Conservation (phyloP, 2,888 invertebrate species). For the Lamellibrachia satsuma region DNA sequence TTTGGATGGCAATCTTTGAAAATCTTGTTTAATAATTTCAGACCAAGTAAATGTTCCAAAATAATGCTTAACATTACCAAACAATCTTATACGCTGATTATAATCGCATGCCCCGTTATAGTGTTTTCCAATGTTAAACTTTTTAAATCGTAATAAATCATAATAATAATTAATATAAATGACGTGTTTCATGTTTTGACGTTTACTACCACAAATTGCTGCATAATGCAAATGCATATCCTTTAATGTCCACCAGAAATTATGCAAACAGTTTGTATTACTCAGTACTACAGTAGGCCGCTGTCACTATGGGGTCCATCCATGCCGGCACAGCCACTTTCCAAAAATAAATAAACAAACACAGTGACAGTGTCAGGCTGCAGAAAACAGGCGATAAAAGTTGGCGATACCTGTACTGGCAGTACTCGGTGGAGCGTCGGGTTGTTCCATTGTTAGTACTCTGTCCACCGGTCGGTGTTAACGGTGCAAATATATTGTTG, state of each 20-base stretch:
- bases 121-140: too few species aligned
- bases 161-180: too few species aligned
- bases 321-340: not conserved
- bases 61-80: too few species aligned
- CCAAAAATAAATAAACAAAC: not conserved
- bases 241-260: not conserved
- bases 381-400: not conserved
- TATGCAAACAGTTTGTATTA: not conserved
- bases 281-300: not conserved
- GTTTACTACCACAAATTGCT: too few species aligned
- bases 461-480: not conserved
- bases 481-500: not conserved
- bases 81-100: too few species aligned
- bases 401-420: not conserved
- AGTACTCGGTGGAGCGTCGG: not conserved
- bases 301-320: not conserved
- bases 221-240: not conserved
- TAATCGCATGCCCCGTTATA: too few species aligned
- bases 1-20: too few species aligned
- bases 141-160: too few species aligned
- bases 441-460: not conserved
- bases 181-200: too few species aligned
- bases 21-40: too few species aligned
- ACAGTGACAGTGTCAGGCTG: not conserved
- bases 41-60: too few species aligned